Percentiles rank a stretch among this genome's conserved stretches.
Evolutionary conservation across 2,113 vertebrate species (phyloP).

Genomic region (Falcunculus frontatus): DNA sequence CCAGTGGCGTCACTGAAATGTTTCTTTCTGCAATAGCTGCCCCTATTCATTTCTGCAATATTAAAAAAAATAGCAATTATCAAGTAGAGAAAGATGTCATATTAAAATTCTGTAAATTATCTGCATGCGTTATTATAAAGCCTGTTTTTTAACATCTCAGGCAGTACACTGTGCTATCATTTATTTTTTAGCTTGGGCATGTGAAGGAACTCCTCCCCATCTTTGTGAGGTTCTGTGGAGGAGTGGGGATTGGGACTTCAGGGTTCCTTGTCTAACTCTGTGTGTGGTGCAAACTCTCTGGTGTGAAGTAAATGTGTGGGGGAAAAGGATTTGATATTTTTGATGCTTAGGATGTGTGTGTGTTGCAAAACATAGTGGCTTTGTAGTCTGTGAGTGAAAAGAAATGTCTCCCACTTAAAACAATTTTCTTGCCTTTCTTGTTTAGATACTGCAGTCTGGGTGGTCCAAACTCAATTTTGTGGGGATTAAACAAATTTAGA

Average conservation of each 20-base stretch:
- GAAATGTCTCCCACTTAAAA: background rate
- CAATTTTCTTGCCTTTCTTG: background rate
- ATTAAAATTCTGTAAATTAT: background rate
- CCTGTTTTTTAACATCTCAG: background rate
- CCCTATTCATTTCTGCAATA: background rate
- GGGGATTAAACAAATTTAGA: background rate
- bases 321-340: background rate
- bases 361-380: background rate
- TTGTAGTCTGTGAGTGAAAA: background rate
- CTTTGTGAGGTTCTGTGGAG: background rate
- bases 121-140: background rate
- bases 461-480: background rate
- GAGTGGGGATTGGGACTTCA: background rate
- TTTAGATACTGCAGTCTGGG: background rate
- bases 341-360: background rate
- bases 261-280: background rate
- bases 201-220: accelerated
- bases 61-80: background rate
- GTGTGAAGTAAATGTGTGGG: background rate
- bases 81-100: background rate
- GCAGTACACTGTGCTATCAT: background rate
- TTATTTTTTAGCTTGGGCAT: background rate
- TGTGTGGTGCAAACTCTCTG: background rate
- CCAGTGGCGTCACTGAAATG: background rate
- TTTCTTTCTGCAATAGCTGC: background rate